phyloP scores from a whole-genome alignment of 2,888 invertebrate species.

The Volucella inflata region DNA sequence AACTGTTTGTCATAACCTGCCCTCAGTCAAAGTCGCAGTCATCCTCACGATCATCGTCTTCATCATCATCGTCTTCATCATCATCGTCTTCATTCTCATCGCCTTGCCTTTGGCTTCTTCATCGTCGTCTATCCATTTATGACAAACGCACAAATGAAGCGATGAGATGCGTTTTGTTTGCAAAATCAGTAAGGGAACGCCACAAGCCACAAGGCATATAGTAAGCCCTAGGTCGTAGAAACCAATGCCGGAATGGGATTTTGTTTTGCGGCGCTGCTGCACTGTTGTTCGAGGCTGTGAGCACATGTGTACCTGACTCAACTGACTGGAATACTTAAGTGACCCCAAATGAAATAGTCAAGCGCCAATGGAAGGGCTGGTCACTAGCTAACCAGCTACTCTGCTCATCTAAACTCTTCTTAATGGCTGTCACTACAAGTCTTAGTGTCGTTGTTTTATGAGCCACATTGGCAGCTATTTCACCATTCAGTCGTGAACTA shows the following conservation, averaged over 20 bases:
- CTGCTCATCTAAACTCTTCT: slow-evolving; percentile 27
- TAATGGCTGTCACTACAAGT: slow-evolving; percentile 37
- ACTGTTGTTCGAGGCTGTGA: slow-evolving; percentile 10
- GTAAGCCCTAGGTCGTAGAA: too few species aligned
- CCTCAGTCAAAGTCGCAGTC: too few species aligned
- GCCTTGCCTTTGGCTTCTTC: slow-evolving; percentile 62
- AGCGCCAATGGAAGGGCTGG: slow-evolving; percentile 41
- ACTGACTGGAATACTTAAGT: slow-evolving; percentile 82
- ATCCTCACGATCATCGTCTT: not conserved
- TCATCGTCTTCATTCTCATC: not conserved
- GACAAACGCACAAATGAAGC: slow-evolving; percentile 71
- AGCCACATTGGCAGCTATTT: slow-evolving; percentile 19
- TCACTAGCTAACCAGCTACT: slow-evolving; percentile 43
- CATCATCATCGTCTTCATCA: not conserved
- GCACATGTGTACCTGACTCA: slow-evolving; percentile 82
- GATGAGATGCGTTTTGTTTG: slow-evolving; percentile 67
- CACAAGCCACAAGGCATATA: not conserved
- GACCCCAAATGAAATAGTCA: slow-evolving; percentile 38
- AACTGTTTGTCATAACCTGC: slow-evolving; percentile 52
- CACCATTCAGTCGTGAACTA: slow-evolving; percentile 44
- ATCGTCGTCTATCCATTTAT: slow-evolving; percentile 73
- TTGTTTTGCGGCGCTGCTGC: slow-evolving; percentile 33
- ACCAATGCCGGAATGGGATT: too few species aligned
- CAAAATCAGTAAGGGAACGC: slow-evolving; percentile 63
- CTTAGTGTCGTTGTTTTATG: slow-evolving; percentile 38